Conservation (phyloP, 2,888 invertebrate genomes). For the Azorinus chamasolen region DNA sequence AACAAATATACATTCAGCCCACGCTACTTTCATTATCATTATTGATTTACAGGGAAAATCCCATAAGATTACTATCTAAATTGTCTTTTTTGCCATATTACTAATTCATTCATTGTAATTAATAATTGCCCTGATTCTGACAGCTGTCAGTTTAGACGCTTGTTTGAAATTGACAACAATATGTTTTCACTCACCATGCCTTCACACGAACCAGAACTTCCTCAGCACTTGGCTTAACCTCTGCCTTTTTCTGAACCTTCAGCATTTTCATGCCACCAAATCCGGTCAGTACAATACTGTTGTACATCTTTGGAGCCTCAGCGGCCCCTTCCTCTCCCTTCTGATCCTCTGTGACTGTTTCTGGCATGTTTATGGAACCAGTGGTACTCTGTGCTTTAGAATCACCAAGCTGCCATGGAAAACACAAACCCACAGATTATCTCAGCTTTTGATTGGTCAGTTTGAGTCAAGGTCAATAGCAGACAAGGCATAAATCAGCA, state of each 20-base stretch:
- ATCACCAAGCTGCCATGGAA: not conserved
- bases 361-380: conserved; percentile 57
- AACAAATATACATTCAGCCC: too few relatives aligned
- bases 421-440: too few relatives aligned
- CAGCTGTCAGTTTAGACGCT: not conserved
- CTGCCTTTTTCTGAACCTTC: conserved; percentile 93
- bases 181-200: conserved; percentile 92
- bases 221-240: conserved; percentile 88
- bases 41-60: too few relatives aligned
- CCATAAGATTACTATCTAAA: too few relatives aligned
- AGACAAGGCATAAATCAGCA: too few relatives aligned
- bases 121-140: not conserved
- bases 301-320: conserved; percentile 91
- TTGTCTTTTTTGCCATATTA: too few relatives aligned
- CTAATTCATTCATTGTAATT: not conserved
- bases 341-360: conserved; percentile 48
- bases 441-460: too few relatives aligned
- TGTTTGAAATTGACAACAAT: not conserved
- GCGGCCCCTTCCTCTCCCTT: conserved; percentile 84
- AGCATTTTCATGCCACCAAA: conserved; percentile 95
- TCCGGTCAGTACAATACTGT: conserved; percentile 93
- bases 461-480: too few relatives aligned
- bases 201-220: conserved; percentile 94
- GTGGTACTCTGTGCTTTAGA: conserved; percentile 1
- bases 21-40: too few relatives aligned